Base-by-base conservation (phyloP, 2,888 invertebrate genomes). In the Tipula unca region DNA sequence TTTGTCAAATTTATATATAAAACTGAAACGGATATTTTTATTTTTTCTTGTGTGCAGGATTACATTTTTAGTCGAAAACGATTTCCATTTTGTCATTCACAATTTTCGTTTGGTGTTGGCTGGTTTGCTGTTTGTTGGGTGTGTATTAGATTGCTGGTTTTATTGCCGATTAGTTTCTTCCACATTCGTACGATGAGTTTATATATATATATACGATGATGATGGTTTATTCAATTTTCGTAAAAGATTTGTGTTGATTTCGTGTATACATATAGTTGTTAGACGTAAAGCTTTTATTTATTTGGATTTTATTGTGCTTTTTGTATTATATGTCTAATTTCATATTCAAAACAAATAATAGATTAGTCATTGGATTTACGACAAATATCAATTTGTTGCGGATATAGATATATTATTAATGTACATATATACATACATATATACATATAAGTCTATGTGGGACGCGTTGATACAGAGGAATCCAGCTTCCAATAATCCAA, bases 341-440 rank as follows among this genome's bases (percentile, higher is more conserved):
- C 69, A 69, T 69, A 69, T 69, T 69, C 69, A 25, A 69, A 69
- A 69, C 69, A 69, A 69, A 69, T 69, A 69, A 69, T 69, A 69
- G 25, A 69, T 69, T 69, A 69, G 25, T 69, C 25, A 69, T 69
- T 69, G 69, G 69, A 69, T 69, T 69, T 69, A 13, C 69, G 69
- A 69, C 69, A 20, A 69, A 69, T 69, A 69, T 69, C 69, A 69
- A 69, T 69, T 69, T 69, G 69, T 69, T 69, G 69, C 69, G 69
- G 69, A 69, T 69, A 1, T 48, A n/a, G 20, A 10, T 69, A 25
- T n/a, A 3, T 48, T n/a, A n/a, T n/a, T n/a, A n/a, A n/a, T n/a
- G n/a, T n/a, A n/a, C n/a, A n/a, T n/a, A 32, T 32, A 32, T 32
- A 32, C 32, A 32, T 32, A 32, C 32, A 32, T 2, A 32, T 6